A percentile compares a stretch with the other conserved stretches of the same genome.
phyloP scores from a whole-genome alignment of 2,888 invertebrate genomes.

The Scaptomyza flava region DNA sequence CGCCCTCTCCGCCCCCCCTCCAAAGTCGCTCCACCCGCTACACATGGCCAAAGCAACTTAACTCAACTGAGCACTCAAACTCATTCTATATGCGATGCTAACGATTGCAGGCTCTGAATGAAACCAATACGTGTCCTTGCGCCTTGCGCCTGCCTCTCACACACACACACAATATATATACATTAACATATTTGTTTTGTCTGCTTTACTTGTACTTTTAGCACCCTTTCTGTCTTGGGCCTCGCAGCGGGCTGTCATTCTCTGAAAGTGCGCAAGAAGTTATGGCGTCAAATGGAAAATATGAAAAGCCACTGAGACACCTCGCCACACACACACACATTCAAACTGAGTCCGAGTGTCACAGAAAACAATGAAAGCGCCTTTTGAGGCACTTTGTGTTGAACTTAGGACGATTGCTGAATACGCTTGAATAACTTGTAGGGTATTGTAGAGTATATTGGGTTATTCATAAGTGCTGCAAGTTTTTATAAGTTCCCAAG shows the following conservation, averaged over 20 bases:
- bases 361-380: conserved; percentile 35
- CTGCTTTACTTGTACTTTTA: conserved; percentile 53
- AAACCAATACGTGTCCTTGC: conserved; percentile 76
- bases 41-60: conserved; percentile 63
- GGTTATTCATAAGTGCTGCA: not conserved
- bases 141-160: conserved; percentile 35
- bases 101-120: conserved; percentile 68
- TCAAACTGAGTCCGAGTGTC: conserved; percentile 38
- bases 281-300: conserved; percentile 69
- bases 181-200: conserved; percentile 81
- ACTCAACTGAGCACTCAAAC: conserved; percentile 40
- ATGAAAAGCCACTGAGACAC: conserved; percentile 58
- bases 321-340: not conserved
- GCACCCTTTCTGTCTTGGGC: too few relatives aligned
- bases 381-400: not conserved
- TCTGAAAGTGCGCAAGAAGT: conserved; percentile 56
- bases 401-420: not conserved
- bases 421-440: conserved; percentile 14
- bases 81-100: conserved; percentile 67
- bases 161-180: conserved; percentile 29
- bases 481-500: too few relatives aligned
- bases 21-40: not conserved
- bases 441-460: not conserved
- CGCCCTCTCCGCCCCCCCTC: not conserved
- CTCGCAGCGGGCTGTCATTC: conserved; percentile 20